Evolutionary conservation across 2,888 invertebrate genomes (phyloP).

Genomic region (Scaptomyza reducta): DNA sequence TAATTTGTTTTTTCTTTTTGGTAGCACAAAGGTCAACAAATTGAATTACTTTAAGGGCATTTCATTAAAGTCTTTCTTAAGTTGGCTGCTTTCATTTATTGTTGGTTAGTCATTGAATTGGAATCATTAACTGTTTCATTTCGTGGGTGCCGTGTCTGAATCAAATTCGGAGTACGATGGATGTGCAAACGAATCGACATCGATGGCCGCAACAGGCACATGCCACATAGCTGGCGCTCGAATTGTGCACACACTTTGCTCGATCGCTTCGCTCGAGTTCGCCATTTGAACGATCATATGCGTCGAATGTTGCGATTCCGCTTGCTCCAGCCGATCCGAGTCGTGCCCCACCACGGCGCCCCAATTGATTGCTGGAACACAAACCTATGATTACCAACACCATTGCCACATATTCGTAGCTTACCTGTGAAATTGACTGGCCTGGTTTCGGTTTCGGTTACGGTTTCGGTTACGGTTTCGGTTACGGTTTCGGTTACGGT

Average conservation of each 20-base stretch:
- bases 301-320: background rate
- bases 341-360: background rate
- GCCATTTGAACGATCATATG: background rate
- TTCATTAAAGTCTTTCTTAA: background rate
- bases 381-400: too few species aligned
- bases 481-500: background rate
- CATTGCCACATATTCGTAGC: too few species aligned
- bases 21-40: slow-evolving; percentile 62
- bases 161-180: background rate
- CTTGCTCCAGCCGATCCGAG: background rate
- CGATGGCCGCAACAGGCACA: background rate
- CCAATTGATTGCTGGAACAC: background rate
- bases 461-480: too few species aligned
- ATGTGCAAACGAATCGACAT: background rate
- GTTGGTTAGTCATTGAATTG: background rate
- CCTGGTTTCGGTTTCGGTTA: background rate
- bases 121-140: background rate
- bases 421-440: background rate
- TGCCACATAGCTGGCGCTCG: background rate
- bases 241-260: background rate
- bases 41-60: slow-evolving; percentile 43
- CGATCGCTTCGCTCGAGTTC: background rate
- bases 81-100: background rate
- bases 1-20: slow-evolving; percentile 73
- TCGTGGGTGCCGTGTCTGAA: background rate